These are phyloP conservation scores for Myocastor coypus DNA, from an alignment of 2,113 vertebrate genomes.

Conservation along the genomic window DNA sequence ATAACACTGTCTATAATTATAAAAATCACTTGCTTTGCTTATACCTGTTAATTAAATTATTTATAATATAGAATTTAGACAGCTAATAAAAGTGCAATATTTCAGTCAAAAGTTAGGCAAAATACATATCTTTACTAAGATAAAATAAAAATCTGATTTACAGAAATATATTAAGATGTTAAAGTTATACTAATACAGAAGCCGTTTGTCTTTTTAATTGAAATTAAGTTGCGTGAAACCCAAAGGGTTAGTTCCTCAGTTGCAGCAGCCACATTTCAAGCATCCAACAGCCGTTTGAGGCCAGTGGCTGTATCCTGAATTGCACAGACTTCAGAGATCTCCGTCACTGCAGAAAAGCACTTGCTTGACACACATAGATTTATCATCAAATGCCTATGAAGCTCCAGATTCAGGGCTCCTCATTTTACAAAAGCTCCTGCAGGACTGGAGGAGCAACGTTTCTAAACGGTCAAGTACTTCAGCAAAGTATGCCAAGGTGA, in stretches of 20 bases:
- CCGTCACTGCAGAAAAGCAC: not conserved
- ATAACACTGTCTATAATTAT: not conserved
- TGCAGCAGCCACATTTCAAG: not conserved
- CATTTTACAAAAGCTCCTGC: not conserved
- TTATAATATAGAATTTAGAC: not conserved
- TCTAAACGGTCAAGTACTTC: not conserved
- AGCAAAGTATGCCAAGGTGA: not conserved
- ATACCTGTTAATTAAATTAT: not conserved
- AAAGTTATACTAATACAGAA: not conserved
- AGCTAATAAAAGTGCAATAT: not conserved
- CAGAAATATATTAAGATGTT: not conserved
- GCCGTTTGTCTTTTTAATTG: not conserved
- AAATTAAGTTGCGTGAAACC: not conserved
- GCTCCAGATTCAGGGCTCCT: not conserved
- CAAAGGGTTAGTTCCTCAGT: not conserved
- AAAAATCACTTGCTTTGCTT: not conserved
- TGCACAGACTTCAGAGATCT: not conserved
- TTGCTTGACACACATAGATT: not conserved
- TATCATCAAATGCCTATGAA: not conserved
- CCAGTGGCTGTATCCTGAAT: not conserved
- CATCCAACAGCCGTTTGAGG: not conserved
- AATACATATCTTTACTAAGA: not conserved
- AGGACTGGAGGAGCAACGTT: not conserved
- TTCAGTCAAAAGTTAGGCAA: not conserved
- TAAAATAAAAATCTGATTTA: conserved; percentile 9